Evolutionary conservation across 2,888 invertebrate genomes (phyloP).

Genomic region (Mesopsocus fuscifrons): DNA sequence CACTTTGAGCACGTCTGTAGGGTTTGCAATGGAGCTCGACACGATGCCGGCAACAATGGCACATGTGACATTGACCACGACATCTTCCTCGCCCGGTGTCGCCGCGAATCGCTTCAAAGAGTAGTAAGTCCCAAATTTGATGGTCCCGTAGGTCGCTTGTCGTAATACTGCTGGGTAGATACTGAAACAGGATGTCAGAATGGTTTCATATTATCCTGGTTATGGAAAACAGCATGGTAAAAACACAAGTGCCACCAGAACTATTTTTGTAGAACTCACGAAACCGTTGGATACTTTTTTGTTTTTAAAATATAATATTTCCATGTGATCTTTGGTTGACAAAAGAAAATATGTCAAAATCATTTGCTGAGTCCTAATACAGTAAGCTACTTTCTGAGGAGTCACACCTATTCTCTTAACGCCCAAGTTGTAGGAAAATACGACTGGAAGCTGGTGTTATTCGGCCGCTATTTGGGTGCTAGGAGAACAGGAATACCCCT

Average conservation of each 20-base stretch:
- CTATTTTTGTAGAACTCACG: background rate
- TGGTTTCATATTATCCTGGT: background rate
- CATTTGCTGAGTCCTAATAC: too few relatives aligned
- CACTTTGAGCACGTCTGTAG: constrained; percentile 90
- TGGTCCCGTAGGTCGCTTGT: constrained; percentile 89
- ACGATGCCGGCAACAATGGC: constrained; percentile 74
- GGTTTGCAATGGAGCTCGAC: constrained; percentile 88
- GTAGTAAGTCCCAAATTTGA: constrained; percentile 92
- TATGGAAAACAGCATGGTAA: background rate
- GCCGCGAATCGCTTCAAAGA: constrained; percentile 53
- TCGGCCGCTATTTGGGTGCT: too few relatives aligned
- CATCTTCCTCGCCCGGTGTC: constrained; percentile 28
- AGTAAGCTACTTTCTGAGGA: too few relatives aligned
- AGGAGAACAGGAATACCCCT: too few relatives aligned
- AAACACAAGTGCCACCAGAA: background rate
- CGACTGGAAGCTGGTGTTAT: too few relatives aligned
- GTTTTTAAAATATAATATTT: too few relatives aligned
- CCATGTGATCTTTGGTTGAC: too few relatives aligned
- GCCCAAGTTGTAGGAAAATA: too few relatives aligned
- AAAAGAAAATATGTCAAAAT: too few relatives aligned
- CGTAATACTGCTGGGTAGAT: constrained; percentile 83
- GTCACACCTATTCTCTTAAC: too few relatives aligned
- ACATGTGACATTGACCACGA: constrained; percentile 57
- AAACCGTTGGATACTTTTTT: background rate
- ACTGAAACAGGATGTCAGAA: constrained; percentile 29